Percentiles rank a stretch among this genome's conserved stretches.
These are phyloP conservation scores for Sarcophaga carnaria DNA, from an alignment of 2,888 invertebrate genomes.

Conservation along the genomic window DNA sequence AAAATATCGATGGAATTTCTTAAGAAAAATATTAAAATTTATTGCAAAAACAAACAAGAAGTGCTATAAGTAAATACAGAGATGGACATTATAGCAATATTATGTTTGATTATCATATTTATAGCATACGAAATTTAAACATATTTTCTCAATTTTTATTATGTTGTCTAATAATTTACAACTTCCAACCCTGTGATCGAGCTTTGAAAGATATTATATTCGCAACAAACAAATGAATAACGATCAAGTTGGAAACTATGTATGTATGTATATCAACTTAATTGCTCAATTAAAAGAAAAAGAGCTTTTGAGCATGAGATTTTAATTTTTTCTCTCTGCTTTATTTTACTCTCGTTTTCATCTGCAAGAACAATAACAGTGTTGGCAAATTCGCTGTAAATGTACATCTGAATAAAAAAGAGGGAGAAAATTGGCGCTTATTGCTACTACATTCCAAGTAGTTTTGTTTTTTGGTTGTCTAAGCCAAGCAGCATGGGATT, in stretches of 20 bases:
- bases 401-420: too few relatives aligned
- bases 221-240: constrained; percentile 22
- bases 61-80: not conserved
- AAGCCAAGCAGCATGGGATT: too few relatives aligned
- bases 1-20: too few relatives aligned
- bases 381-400: constrained; percentile 1
- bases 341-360: constrained; percentile 31
- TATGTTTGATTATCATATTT: too few relatives aligned
- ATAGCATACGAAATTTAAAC: not conserved
- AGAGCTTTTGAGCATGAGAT: constrained; percentile 14
- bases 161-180: not conserved
- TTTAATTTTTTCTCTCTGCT: not conserved
- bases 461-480: too few relatives aligned
- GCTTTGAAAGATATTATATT: constrained; percentile 7
- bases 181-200: constrained; percentile 23
- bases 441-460: too few relatives aligned
- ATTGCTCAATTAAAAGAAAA: constrained; percentile 20
- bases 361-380: constrained; percentile 18
- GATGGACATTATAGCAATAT: not conserved
- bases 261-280: constrained; percentile 4
- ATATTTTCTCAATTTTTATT: not conserved
- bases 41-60: too few relatives aligned
- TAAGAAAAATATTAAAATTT: too few relatives aligned
- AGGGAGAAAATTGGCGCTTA: too few relatives aligned
- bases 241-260: too few relatives aligned